Conservation (phyloP, 53 echinoderm and acorn worm species). For the Astropecten irregularis region DNA sequence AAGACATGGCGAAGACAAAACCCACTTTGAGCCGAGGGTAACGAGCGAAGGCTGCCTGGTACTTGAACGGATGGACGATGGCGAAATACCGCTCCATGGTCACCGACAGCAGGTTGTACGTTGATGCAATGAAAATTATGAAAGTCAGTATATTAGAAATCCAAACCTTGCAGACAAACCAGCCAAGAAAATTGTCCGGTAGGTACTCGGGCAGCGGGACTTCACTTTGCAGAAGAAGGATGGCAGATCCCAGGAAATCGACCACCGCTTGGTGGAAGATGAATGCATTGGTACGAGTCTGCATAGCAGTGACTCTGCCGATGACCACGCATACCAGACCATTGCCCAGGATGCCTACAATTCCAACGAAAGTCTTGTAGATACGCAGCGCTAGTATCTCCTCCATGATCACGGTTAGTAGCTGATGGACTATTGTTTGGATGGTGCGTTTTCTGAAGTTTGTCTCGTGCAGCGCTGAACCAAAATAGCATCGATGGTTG, state of each 20-base stretch:
- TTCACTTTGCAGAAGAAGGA: neutral
- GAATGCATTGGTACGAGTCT: slow-evolving; percentile 76
- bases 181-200: slow-evolving; percentile 20
- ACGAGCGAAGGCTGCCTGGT: neutral
- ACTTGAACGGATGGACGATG: slow-evolving; percentile 31
- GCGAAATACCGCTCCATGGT: slow-evolving; percentile 32
- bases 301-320: slow-evolving; percentile 52
- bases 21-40: slow-evolving; percentile 14
- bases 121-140: neutral
- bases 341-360: slow-evolving; percentile 66
- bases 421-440: too few species aligned
- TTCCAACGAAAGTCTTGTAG: slow-evolving; percentile 51
- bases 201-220: slow-evolving; percentile 47
- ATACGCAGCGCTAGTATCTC: slow-evolving; percentile 25
- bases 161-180: too few species aligned
- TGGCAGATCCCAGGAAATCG: slow-evolving; percentile 73
- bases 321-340: slow-evolving; percentile 74
- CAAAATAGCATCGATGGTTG: too few species aligned
- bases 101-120: neutral
- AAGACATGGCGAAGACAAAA: neutral
- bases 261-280: slow-evolving; percentile 83
- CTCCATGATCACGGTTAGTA: too few species aligned
- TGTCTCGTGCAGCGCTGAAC: too few species aligned
- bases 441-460: too few species aligned
- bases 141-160: too few species aligned